Percentiles rank a stretch among this genome's conserved stretches.
These are phyloP conservation scores for Grantiella picta DNA, from an alignment of 2,113 vertebrate genomes.

Conservation along the genomic window DNA sequence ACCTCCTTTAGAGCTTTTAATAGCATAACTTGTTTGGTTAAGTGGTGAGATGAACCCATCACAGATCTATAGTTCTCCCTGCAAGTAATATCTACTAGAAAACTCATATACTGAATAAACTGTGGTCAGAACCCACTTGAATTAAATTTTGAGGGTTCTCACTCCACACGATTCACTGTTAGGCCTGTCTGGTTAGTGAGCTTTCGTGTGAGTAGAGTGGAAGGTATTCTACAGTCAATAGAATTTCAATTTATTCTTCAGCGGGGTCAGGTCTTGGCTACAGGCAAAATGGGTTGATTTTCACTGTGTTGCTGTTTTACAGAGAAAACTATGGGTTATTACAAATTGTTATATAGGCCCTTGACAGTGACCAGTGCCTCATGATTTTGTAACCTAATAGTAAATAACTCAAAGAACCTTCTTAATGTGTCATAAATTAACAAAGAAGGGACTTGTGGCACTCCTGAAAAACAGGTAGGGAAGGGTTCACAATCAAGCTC, in stretches of 20 bases:
- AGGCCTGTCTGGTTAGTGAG: background rate
- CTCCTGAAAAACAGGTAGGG: background rate
- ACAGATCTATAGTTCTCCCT: background rate
- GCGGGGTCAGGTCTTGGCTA: background rate
- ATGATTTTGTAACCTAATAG: background rate
- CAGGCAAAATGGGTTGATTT: background rate
- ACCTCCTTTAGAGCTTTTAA: background rate
- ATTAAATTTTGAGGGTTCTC: background rate
- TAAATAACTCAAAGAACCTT: background rate
- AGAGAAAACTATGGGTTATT: background rate
- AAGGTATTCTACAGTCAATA: background rate
- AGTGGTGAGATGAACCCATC: rapidly evolving
- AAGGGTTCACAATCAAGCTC: background rate
- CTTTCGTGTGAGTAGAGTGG: background rate
- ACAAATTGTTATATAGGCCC: background rate
- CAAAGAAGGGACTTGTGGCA: background rate
- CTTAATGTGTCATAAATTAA: background rate
- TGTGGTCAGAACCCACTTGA: background rate
- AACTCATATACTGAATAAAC: background rate
- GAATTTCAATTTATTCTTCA: background rate
- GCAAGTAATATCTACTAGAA: rapidly evolving
- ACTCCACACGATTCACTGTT: background rate
- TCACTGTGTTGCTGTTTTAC: background rate
- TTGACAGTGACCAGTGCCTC: background rate
- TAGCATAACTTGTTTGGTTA: background rate